phyloP scores from a whole-genome alignment of 2,888 invertebrate genomes.

The Stenoptilia bipunctidactyla region DNA sequence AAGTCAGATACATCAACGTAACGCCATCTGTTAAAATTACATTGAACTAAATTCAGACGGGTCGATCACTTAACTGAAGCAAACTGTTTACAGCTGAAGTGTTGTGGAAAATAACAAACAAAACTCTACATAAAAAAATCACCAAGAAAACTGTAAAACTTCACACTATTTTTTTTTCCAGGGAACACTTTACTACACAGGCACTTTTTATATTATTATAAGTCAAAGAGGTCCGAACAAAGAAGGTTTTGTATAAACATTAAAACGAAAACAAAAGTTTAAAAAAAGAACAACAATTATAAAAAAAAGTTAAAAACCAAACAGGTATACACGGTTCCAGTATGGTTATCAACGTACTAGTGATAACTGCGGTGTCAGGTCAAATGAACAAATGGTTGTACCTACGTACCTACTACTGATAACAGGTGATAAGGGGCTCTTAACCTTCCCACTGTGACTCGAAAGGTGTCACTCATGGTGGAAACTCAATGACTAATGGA shows the following conservation, averaged over 20 bases:
- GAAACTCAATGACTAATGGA: neutral
- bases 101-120: too few relatives aligned
- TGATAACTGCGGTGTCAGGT: constrained; percentile 69
- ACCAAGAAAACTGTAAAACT: too few relatives aligned
- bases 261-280: constrained; percentile 1
- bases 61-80: too few relatives aligned
- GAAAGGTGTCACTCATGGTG: constrained; percentile 1
- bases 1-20: too few relatives aligned
- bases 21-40: too few relatives aligned
- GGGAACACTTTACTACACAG: too few relatives aligned
- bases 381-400: constrained; percentile 68
- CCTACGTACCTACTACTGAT: constrained; percentile 45
- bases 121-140: too few relatives aligned
- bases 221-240: too few relatives aligned
- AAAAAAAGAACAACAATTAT: constrained; percentile 17
- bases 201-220: too few relatives aligned
- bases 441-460: constrained; percentile 44
- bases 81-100: too few relatives aligned
- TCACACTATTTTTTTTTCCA: too few relatives aligned
- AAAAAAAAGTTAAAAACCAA: constrained; percentile 43
- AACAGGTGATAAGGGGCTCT: constrained; percentile 64
- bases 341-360: constrained; percentile 56
- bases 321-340: constrained; percentile 50
- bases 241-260: neutral
- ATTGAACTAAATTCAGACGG: too few relatives aligned